phyloP scores from a whole-genome alignment of 2,888 invertebrate species.

The Nemoura dubitans region DNA sequence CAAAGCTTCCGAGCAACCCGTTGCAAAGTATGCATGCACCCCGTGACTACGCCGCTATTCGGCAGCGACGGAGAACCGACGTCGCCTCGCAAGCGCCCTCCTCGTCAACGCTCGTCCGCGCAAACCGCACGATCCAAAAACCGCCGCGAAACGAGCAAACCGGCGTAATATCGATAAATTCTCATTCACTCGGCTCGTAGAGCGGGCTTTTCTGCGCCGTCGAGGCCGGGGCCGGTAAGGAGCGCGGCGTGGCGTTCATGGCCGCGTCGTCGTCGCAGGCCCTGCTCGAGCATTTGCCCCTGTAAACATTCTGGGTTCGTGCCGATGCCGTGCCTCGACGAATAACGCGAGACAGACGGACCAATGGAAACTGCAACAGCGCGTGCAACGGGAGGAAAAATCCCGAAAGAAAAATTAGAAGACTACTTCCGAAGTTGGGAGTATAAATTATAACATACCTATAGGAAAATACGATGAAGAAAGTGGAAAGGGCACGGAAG shows the following conservation, averaged over 20 bases:
- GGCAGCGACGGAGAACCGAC: not conserved
- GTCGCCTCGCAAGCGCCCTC: not conserved
- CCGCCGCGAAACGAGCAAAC: constrained; percentile 32
- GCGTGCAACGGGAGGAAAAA: not conserved
- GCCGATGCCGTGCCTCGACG: not conserved
- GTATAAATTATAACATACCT: too few relatives aligned
- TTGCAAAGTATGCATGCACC: too few relatives aligned
- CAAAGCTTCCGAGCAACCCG: not conserved
- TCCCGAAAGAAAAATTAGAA: not conserved
- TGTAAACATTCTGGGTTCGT: constrained; percentile 36
- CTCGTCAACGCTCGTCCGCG: constrained; percentile 13
- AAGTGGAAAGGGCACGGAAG: too few relatives aligned
- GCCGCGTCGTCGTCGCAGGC: not conserved
- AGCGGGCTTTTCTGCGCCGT: not conserved
- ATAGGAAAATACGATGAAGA: constrained; percentile 1
- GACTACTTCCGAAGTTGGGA: too few relatives aligned
- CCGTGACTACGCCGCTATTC: not conserved
- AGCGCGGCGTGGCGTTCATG: not conserved
- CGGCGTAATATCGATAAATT: constrained; percentile 47
- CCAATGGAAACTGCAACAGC: constrained; percentile 29
- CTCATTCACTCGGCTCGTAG: constrained; percentile 43
- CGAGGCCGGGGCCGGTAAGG: not conserved
- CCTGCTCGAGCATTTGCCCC: constrained; percentile 1
- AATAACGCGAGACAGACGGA: not conserved
- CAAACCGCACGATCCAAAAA: constrained; percentile 38